Evolutionary conservation across 2,888 invertebrate species (phyloP).

Genomic region (Tanypteryx hageni): DNA sequence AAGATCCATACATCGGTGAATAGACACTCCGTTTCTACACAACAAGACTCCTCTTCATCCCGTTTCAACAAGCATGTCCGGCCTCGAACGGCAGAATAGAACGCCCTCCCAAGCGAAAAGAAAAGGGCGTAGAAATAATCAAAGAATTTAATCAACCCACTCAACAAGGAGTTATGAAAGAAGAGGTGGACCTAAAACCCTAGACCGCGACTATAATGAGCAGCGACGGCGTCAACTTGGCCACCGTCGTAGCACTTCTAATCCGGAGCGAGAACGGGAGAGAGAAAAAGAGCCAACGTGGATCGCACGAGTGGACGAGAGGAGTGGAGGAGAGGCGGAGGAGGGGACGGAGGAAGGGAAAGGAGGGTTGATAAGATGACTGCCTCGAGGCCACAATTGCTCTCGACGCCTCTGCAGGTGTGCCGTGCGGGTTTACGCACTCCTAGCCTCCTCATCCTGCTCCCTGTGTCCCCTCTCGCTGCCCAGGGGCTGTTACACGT

Average conservation of each 20-base stretch:
- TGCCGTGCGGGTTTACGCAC: slow-evolving; percentile 14
- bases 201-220: slow-evolving; percentile 17
- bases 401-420: slow-evolving; percentile 16
- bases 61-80: not conserved
- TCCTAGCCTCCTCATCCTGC: slow-evolving; percentile 10
- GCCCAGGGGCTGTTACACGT: not conserved
- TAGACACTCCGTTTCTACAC: not conserved
- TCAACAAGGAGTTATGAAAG: not conserved
- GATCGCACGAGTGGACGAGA: not conserved
- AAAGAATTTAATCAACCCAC: slow-evolving; percentile 13
- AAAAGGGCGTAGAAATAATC: not conserved
- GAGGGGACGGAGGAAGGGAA: not conserved
- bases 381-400: slow-evolving; percentile 34
- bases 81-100: not conserved
- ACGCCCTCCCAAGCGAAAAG: not conserved
- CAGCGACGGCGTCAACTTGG: slow-evolving; percentile 23
- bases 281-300: too few relatives aligned
- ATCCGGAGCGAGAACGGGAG: not conserved
- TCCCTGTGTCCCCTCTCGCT: not conserved
- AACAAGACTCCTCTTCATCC: not conserved
- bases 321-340: not conserved
- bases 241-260: not conserved
- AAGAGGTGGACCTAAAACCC: not conserved
- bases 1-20: not conserved
- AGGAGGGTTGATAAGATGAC: not conserved